Evolutionary conservation across 2,113 vertebrate species (phyloP).

Genomic region (Rhinoptilus africanus): DNA sequence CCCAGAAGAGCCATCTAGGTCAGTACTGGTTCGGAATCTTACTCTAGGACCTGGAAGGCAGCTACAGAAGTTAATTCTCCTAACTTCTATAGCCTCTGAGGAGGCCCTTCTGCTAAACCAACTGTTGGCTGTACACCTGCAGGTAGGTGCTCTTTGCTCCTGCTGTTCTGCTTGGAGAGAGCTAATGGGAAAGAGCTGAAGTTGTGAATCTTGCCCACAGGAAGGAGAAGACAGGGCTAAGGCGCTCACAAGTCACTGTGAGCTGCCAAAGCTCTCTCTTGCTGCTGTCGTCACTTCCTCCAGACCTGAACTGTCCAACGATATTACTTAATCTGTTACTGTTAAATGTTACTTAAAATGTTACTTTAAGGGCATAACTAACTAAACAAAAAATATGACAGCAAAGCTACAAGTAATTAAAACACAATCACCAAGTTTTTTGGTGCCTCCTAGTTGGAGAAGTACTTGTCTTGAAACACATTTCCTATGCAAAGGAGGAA

Average conservation of each 20-base stretch:
- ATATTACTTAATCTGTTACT: neutral
- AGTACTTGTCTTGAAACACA: neutral
- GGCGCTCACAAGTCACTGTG: neutral
- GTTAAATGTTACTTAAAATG: neutral
- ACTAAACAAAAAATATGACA: neutral
- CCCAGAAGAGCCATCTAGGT: neutral
- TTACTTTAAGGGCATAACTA: neutral
- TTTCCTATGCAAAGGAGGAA: neutral
- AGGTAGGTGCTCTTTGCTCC: neutral
- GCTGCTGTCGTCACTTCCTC: neutral
- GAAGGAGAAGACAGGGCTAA: neutral
- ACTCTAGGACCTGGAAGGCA: neutral
- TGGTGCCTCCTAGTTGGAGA: neutral
- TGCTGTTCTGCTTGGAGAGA: neutral
- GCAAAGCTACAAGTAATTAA: neutral
- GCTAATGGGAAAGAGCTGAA: neutral
- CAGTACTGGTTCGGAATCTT: neutral
- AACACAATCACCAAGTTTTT: neutral
- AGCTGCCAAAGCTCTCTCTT: neutral
- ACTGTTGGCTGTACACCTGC: neutral
- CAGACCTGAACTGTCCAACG: neutral
- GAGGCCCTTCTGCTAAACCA: neutral
- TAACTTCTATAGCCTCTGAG: neutral
- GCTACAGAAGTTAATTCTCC: neutral
- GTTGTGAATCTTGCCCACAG: fast-evolving